Evolutionary conservation across 2,113 vertebrate species (phyloP).

Genomic region (Lasiurus cinereus): DNA sequence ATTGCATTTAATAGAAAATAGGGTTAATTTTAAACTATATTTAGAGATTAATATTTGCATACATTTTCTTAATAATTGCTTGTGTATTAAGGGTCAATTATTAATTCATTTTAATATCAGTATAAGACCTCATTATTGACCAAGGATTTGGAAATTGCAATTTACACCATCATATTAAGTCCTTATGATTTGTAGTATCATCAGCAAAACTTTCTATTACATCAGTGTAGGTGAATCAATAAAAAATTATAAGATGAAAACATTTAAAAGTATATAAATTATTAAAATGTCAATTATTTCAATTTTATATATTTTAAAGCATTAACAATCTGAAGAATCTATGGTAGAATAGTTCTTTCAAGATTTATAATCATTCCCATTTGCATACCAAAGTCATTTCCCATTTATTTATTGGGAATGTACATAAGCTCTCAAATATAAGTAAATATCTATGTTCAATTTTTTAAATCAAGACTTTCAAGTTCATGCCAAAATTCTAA

Average conservation of each 20-base stretch:
- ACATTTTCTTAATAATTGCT: background rate
- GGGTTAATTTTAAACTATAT: background rate
- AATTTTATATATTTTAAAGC: constrained; percentile 1
- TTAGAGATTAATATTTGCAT: background rate
- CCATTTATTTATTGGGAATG: background rate
- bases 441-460: background rate
- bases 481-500: background rate
- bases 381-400: background rate
- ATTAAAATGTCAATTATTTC: background rate
- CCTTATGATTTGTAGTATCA: background rate
- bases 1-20: background rate
- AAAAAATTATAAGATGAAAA: background rate
- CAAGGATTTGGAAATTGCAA: background rate
- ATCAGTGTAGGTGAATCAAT: background rate
- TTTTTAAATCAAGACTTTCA: background rate
- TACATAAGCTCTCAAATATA: background rate
- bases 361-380: background rate
- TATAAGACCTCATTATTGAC: background rate
- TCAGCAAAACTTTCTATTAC: background rate
- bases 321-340: background rate
- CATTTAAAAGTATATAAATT: background rate
- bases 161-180: background rate
- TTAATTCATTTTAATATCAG: background rate
- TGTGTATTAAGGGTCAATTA: background rate
- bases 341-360: background rate